Evolutionary conservation across 2,797 vertebrate genomes (phyloP).

Genomic region (Delichon dasypus): DNA sequence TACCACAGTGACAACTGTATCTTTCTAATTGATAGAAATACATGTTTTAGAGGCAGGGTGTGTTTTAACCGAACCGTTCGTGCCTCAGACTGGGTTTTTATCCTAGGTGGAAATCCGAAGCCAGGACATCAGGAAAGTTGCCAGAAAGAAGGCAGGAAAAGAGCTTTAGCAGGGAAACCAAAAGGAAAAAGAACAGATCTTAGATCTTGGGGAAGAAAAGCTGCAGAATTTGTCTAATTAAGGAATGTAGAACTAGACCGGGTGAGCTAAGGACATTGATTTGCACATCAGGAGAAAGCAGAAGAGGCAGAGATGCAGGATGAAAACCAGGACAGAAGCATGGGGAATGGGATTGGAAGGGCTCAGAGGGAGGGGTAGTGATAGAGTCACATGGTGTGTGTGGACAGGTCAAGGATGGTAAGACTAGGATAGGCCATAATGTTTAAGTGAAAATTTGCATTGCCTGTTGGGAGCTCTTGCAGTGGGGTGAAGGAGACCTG

Average conservation of each 20-base stretch:
- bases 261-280: slow-evolving; percentile 59
- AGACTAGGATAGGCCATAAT: neutral
- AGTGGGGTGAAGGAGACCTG: neutral
- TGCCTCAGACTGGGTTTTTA: neutral
- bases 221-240: slow-evolving; percentile 55
- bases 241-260: slow-evolving; percentile 63
- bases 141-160: neutral
- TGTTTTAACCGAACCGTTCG: neutral
- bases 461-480: neutral
- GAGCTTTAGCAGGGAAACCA: neutral
- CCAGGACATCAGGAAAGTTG: neutral
- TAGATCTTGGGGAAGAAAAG: slow-evolving; percentile 3
- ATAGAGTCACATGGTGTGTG: neutral
- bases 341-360: slow-evolving; percentile 45
- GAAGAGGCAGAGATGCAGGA: slow-evolving; percentile 34
- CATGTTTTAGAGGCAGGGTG: neutral
- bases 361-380: neutral
- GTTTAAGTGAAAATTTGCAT: neutral
- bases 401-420: slow-evolving; percentile 20
- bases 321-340: slow-evolving; percentile 62
- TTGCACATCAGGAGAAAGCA: slow-evolving; percentile 48
- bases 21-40: neutral
- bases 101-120: neutral
- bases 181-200: neutral
- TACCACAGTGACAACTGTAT: neutral